Percentiles rank a stretch among this genome's conserved stretches.
phyloP scores from a whole-genome alignment of 1,140 invertebrate genomes.

The Plutomurus gul region DNA sequence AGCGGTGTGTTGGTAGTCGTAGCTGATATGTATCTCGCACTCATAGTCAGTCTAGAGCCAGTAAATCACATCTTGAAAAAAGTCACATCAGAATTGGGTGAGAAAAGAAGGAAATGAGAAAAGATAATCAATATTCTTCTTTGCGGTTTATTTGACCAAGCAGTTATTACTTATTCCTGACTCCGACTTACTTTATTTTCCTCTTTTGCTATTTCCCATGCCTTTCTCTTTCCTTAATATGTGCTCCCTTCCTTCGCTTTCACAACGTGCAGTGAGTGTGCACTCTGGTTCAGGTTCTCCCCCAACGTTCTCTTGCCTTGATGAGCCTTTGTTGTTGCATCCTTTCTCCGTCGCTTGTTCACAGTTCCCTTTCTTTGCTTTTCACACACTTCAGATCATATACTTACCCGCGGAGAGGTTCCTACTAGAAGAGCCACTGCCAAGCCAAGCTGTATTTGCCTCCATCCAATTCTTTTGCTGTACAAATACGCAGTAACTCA shows the following conservation, averaged over 20 bases:
- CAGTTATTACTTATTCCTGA: slow-evolving; percentile 35
- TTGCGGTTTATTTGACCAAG: slow-evolving; percentile 34
- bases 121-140: slow-evolving; percentile 33
- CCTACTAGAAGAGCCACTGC: not conserved
- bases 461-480: not conserved
- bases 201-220: not conserved
- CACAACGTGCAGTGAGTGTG: not conserved
- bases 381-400: slow-evolving; percentile 11
- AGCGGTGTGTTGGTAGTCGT: not conserved
- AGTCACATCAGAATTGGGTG: not conserved
- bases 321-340: slow-evolving; percentile 33
- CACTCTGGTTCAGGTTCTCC: not conserved
- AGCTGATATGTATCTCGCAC: not conserved
- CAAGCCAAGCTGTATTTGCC: not conserved
- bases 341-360: slow-evolving; percentile 41
- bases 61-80: slow-evolving; percentile 13
- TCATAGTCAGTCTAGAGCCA: not conserved
- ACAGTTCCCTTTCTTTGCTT: slow-evolving; percentile 18
- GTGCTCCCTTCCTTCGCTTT: not conserved
- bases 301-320: slow-evolving; percentile 18
- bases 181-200: slow-evolving; percentile 13
- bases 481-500: not conserved
- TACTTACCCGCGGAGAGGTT: not conserved
- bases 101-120: slow-evolving; percentile 35
- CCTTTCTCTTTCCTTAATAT: not conserved